These are phyloP conservation scores for Anas flavirostris DNA, from an alignment of 2,797 vertebrate species.

Conservation along the genomic window DNA sequence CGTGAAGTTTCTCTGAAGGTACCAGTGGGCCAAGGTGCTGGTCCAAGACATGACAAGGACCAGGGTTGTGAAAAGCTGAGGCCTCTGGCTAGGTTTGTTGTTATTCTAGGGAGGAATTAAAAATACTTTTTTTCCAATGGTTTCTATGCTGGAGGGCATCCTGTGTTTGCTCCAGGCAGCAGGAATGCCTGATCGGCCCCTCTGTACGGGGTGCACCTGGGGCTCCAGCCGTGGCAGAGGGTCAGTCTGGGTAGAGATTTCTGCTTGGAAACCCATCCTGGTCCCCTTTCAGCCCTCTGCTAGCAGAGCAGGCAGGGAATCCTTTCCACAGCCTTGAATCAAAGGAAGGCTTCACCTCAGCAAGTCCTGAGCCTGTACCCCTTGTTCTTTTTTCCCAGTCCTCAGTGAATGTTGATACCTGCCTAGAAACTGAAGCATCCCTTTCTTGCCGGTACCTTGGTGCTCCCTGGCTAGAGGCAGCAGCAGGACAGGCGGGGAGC, in stretches of 20 bases:
- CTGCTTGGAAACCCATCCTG: neutral
- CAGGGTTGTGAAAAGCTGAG: neutral
- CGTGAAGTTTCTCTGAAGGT: neutral
- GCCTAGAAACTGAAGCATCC: neutral
- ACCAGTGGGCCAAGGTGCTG: neutral
- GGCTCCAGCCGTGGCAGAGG: neutral
- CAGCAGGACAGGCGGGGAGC: neutral
- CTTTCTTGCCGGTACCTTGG: neutral
- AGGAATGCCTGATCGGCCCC: neutral
- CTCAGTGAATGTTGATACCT: fast-evolving
- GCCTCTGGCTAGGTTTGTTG: neutral
- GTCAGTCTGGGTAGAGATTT: neutral
- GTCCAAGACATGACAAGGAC: neutral
- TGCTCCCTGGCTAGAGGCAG: neutral
- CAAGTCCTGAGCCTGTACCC: neutral
- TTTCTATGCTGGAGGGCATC: neutral
- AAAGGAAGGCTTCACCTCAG: neutral
- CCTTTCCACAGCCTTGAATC: neutral
- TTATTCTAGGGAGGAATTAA: neutral
- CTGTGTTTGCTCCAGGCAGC: neutral
- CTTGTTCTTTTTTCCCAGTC: neutral
- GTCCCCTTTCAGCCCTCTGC: neutral
- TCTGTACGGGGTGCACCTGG: neutral
- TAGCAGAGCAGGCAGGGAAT: neutral
- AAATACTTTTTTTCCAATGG: neutral